phyloP scores from a whole-genome alignment of 2,888 invertebrate genomes.

The Apotomis capreana region DNA sequence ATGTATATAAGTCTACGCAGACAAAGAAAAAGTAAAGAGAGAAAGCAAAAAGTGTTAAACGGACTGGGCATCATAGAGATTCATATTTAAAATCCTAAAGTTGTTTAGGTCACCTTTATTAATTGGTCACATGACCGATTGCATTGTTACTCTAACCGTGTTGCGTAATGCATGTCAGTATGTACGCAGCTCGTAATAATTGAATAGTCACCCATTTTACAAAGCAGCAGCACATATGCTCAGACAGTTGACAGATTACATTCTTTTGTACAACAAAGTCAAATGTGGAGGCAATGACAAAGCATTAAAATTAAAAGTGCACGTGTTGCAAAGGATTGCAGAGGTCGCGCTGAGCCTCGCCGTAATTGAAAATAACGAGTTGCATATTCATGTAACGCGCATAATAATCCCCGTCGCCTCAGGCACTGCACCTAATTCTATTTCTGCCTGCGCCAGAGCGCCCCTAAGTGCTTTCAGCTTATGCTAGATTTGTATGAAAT shows the following conservation, averaged over 20 bases:
- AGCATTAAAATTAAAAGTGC: slow-evolving; percentile 67
- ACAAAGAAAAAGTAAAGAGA: too few relatives aligned
- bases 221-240: slow-evolving; percentile 32
- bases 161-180: slow-evolving; percentile 9
- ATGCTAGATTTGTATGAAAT: slow-evolving; percentile 47
- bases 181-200: slow-evolving; percentile 18
- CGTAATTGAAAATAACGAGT: slow-evolving; percentile 75
- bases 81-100: not conserved
- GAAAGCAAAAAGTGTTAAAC: not conserved
- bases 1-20: not conserved
- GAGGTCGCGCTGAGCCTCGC: slow-evolving; percentile 57
- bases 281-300: slow-evolving; percentile 57
- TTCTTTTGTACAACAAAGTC: slow-evolving; percentile 48
- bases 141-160: not conserved
- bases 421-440: slow-evolving; percentile 54
- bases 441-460: slow-evolving; percentile 49
- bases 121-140: not conserved
- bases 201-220: slow-evolving; percentile 31
- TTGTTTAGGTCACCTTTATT: slow-evolving; percentile 4
- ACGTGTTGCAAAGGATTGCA: slow-evolving; percentile 58
- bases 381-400: slow-evolving; percentile 71
- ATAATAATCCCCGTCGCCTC: slow-evolving; percentile 54
- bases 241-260: slow-evolving; percentile 36
- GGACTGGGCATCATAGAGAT: not conserved
- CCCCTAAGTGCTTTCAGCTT: slow-evolving; percentile 51